Evolutionary conservation across 2,113 vertebrate species (phyloP), one percentile per base, ranked within the genome.

Genomic region (Todiramphus chloris): DNA sequence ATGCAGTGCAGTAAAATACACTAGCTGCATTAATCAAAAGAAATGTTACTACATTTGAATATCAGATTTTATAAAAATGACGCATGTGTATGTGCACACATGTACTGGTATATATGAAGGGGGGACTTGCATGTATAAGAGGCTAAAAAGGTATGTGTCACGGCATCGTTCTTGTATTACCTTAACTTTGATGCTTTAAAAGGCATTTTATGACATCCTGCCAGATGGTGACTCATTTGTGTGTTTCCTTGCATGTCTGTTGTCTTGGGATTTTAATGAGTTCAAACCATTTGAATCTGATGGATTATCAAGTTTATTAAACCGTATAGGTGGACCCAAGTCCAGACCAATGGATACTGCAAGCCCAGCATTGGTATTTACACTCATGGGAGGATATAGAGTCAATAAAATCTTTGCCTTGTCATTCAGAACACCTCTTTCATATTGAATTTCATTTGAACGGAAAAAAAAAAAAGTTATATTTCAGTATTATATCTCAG

Each of bases 151-250:
- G 28, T 39, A 24, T 1, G 0, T 11, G 63, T 33, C 66, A 39
- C 62, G n/a, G 56, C 25, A 21, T 15, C 37, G 28, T 18, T 82
- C 27, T 3, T 19, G 30, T 66, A 33, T 37, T 83, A 63, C 3
- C 11, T n/a, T 33, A 60, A 50, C 19, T 46, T 15, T 41, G 28
- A 9, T 31, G 13, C 11, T 79, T 59, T 39, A 19, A 48, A 19
- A 83, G 30, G 35, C 8, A 7, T 51, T 87, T 87, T 55, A 21
- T 14, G 39, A 73, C n/a, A 44, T 53, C 10, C 11, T 62, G 41
- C 1, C 0, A 20, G 16, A 30, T 8, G 13, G 17, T 18, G 25
- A 74, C 37, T 46, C 0, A 0, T 37, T 62, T 21, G 11, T 37
- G 56, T 33, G 27, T 18, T 91, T 86, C 24, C 76, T 75, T 91